Percentiles rank a stretch among this genome's conserved stretches.
Conservation (phyloP, 2,113 vertebrate species). For the Carassius carassius region DNA sequence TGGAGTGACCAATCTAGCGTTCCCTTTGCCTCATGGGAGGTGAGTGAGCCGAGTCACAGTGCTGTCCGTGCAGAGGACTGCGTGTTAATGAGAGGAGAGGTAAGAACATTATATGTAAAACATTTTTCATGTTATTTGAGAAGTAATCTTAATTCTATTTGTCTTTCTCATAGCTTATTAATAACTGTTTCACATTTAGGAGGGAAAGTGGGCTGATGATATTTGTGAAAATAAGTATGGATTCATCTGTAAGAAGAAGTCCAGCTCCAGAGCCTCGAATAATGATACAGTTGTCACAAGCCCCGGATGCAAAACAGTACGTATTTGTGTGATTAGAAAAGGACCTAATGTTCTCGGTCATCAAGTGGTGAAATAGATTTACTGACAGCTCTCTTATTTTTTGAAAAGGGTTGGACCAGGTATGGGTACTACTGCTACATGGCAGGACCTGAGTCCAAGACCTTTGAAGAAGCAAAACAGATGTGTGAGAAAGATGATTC, state of each 20-base stretch:
- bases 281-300: slow-evolving; percentile 64
- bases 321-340: slow-evolving; percentile 52
- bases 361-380: not conserved
- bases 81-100: slow-evolving; percentile 86
- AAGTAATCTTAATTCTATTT: not conserved
- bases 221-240: slow-evolving; percentile 79
- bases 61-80: slow-evolving; percentile 82
- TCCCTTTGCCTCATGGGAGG: slow-evolving; percentile 84
- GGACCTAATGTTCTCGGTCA: not conserved
- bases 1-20: slow-evolving; percentile 88
- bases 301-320: slow-evolving; percentile 83
- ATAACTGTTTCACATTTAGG: slow-evolving; percentile 66
- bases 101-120: slow-evolving; percentile 54
- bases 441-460: slow-evolving; percentile 77
- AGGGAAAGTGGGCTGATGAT: slow-evolving; percentile 88
- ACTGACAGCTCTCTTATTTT: slow-evolving; percentile 5
- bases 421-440: slow-evolving; percentile 88
- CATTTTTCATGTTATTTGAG: too few relatives aligned
- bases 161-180: not conserved
- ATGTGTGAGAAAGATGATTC: slow-evolving; percentile 77
- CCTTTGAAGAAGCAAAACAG: slow-evolving; percentile 85
- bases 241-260: slow-evolving; percentile 88
- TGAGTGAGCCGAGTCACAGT: slow-evolving; percentile 78
- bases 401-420: slow-evolving; percentile 86
- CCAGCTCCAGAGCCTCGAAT: slow-evolving; percentile 61